These are phyloP conservation scores for Synchiropus splendidus DNA, from an alignment of 2,113 vertebrate species.

Conservation along the genomic window DNA sequence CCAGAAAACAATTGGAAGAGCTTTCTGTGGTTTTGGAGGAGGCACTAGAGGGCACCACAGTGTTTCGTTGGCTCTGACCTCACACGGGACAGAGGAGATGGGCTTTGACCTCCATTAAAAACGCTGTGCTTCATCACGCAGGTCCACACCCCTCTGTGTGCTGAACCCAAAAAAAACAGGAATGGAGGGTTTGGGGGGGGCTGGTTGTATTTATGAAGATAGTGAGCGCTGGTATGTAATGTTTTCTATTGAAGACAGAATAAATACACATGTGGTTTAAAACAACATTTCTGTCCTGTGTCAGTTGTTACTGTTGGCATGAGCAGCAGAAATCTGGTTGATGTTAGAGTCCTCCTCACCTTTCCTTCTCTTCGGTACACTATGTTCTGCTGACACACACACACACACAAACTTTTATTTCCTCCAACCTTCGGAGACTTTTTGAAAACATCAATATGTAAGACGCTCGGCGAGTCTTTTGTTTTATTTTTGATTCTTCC, in stretches of 20 bases:
- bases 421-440: slow-evolving; percentile 57
- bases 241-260: slow-evolving; percentile 66
- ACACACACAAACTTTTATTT: slow-evolving; percentile 35
- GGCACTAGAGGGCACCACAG: slow-evolving; percentile 90
- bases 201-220: slow-evolving; percentile 58
- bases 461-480: slow-evolving; percentile 71
- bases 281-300: slow-evolving; percentile 60
- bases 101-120: slow-evolving; percentile 35
- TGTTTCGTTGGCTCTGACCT: slow-evolving; percentile 72
- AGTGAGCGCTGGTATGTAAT: slow-evolving; percentile 58
- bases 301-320: slow-evolving; percentile 68
- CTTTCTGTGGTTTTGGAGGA: background rate
- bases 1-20: no score
- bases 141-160: slow-evolving; percentile 21
- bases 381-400: slow-evolving; percentile 21
- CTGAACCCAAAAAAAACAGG: slow-evolving; percentile 47
- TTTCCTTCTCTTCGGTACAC: slow-evolving; percentile 27
- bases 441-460: slow-evolving; percentile 61
- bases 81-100: slow-evolving; percentile 36
- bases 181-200: slow-evolving; percentile 33
- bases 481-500: slow-evolving; percentile 52
- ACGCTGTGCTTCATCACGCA: slow-evolving; percentile 17
- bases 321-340: slow-evolving; percentile 56
- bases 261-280: slow-evolving; percentile 66
- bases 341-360: slow-evolving; percentile 61